phyloP scores from a whole-genome alignment of 2,888 invertebrate species.

The Glyphotaelius pellucidus region DNA sequence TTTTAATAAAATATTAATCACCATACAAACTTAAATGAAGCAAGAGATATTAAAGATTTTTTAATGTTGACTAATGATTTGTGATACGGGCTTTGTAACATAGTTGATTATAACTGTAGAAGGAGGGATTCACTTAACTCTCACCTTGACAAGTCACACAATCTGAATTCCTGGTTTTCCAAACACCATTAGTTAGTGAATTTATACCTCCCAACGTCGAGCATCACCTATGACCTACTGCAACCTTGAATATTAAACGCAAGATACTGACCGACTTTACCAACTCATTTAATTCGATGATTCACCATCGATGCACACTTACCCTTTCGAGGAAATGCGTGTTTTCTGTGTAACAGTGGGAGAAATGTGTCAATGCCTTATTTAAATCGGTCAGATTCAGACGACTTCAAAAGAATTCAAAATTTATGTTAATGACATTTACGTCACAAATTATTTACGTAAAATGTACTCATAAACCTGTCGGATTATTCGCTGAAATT shows the following conservation, averaged over 20 bases:
- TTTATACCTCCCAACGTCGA: not conserved
- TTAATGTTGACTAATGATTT: not conserved
- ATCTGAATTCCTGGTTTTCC: not conserved
- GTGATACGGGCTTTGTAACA: not conserved
- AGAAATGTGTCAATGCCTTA: too few species aligned
- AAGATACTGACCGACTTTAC: not conserved
- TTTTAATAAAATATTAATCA: too few species aligned
- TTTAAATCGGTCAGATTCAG: too few species aligned
- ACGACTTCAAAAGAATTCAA: too few species aligned
- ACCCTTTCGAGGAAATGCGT: not conserved
- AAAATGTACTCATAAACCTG: not conserved
- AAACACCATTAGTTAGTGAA: not conserved
- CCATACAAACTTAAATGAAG: too few species aligned
- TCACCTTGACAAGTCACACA: not conserved
- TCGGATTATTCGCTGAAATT: not conserved
- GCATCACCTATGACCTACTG: not conserved
- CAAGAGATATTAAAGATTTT: not conserved
- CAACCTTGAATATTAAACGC: not conserved
- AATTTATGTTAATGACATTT: not conserved
- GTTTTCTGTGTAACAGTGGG: too few species aligned
- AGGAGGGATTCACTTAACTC: not conserved
- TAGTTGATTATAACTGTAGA: not conserved
- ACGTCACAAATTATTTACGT: not conserved
- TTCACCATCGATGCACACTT: not conserved
- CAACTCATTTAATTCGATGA: not conserved